Evolutionary conservation across 2,113 vertebrate genomes (phyloP).

Genomic region (Anoura caudifer): DNA sequence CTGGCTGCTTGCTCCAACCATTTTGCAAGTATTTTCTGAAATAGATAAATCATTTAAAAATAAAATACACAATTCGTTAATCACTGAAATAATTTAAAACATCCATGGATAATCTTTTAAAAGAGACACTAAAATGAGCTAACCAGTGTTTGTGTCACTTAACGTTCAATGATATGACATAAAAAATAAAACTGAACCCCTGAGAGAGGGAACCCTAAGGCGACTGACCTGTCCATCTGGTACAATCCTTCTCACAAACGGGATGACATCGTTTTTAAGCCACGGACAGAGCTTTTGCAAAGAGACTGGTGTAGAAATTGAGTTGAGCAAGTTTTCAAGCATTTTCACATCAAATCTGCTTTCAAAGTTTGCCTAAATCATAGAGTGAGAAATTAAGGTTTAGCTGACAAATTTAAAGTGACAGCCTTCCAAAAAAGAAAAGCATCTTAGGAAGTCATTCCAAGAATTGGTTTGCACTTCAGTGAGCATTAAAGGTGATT

Average conservation of each 20-base stretch:
- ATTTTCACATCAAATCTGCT: conserved; percentile 83
- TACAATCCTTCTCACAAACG: conserved; percentile 87
- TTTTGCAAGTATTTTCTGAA: conserved; percentile 89
- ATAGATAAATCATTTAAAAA: not conserved
- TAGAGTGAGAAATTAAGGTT: conserved; percentile 44
- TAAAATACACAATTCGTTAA: not conserved
- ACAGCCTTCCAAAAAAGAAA: not conserved
- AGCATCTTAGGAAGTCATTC: not conserved
- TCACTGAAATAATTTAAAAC: not conserved
- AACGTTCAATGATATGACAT: not conserved
- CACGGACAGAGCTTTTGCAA: conserved; percentile 88
- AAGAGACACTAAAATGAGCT: not conserved
- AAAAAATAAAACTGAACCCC: not conserved
- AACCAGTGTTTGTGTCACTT: not conserved
- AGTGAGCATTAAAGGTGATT: not conserved
- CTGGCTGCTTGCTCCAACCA: conserved; percentile 94
- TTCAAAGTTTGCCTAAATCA: conserved; percentile 89
- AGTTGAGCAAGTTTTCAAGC: conserved; percentile 86
- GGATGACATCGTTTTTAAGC: conserved; percentile 91
- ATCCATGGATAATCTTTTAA: not conserved
- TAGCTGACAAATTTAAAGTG: not conserved
- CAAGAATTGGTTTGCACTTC: not conserved
- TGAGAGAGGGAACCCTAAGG: not conserved
- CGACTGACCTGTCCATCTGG: conserved; percentile 89
- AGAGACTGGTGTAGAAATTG: conserved; percentile 84